Percentiles rank a stretch among this genome's conserved stretches.
phyloP scores from a whole-genome alignment of 2,888 invertebrate genomes.

The Globia sparganii region DNA sequence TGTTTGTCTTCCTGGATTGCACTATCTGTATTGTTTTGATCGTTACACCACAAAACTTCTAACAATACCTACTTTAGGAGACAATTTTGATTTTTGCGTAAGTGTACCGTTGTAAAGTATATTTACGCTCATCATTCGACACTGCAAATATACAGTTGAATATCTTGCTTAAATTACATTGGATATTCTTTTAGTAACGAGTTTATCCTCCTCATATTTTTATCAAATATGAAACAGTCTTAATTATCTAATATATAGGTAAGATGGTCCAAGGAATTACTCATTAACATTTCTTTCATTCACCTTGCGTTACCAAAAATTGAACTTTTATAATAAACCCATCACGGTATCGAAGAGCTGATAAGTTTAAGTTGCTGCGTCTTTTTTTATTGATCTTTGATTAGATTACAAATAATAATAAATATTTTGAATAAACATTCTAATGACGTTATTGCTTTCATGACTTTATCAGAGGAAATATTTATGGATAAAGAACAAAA shows the following conservation, averaged over 20 bases:
- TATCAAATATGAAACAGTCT: neutral
- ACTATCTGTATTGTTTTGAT: neutral
- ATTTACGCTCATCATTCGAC: too few species aligned
- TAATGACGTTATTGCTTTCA: too few species aligned
- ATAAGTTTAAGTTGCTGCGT: neutral
- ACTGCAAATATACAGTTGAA: neutral
- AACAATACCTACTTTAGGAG: too few species aligned
- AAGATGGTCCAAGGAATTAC: neutral
- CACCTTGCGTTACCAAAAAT: neutral
- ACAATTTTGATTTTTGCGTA: too few species aligned
- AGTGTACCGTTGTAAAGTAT: too few species aligned
- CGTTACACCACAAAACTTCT: neutral
- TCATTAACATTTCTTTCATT: neutral
- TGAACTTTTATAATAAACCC: neutral
- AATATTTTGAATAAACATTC: neutral
- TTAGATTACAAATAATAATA: slow-evolving; percentile 4
- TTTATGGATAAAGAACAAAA: too few species aligned
- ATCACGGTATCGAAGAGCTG: slow-evolving; percentile 2
- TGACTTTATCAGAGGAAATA: too few species aligned
- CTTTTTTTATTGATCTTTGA: neutral
- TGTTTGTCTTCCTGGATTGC: too few species aligned
- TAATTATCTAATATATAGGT: neutral
- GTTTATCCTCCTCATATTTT: neutral
- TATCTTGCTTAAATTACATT: neutral
- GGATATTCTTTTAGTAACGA: neutral